Conservation (phyloP, 2,797 vertebrate species). For the Danio choprae region DNA sequence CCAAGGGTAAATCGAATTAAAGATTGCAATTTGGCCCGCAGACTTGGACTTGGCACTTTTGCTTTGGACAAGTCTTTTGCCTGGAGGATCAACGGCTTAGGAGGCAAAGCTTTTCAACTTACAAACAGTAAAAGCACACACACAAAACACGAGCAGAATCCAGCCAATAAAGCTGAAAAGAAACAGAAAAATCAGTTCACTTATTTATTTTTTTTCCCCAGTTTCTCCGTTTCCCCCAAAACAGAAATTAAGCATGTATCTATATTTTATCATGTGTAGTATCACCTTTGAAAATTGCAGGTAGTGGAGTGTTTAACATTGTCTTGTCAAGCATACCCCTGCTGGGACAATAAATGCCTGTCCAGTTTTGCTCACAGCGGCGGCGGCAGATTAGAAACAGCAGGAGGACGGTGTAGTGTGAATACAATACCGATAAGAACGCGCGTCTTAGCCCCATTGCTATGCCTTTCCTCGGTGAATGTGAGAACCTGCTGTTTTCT, state of each 20-base stretch:
- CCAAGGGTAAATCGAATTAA: constrained; percentile 66
- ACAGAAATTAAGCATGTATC: constrained; percentile 79
- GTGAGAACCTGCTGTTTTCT: constrained; percentile 95
- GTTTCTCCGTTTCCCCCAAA: constrained; percentile 62
- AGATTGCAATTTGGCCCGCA: constrained; percentile 59
- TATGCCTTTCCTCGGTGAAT: constrained; percentile 90
- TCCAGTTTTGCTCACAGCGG: constrained; percentile 98
- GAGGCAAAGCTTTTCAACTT: constrained; percentile 37
- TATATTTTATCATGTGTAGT: constrained; percentile 86
- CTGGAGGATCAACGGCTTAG: constrained; percentile 51
- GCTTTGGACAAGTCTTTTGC: constrained; percentile 50
- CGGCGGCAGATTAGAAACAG: constrained; percentile 98
- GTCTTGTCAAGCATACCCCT: constrained; percentile 92
- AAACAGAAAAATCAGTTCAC: constrained; percentile 46
- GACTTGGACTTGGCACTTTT: constrained; percentile 57
- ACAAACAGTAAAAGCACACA: constrained; percentile 43
- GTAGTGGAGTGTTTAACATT: constrained; percentile 93
- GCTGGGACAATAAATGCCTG: constrained; percentile 99
- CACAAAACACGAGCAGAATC: constrained; percentile 13
- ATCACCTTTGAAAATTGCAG: constrained; percentile 92
- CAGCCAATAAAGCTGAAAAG: constrained; percentile 37
- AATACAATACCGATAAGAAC: constrained; percentile 96
- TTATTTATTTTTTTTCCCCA: constrained; percentile 53
- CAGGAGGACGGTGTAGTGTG: constrained; percentile 87
- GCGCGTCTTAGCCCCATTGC: constrained; percentile 88